These are phyloP conservation scores for Nerophis ophidion DNA, from an alignment of 2,113 vertebrate species.

Conservation along the genomic window DNA sequence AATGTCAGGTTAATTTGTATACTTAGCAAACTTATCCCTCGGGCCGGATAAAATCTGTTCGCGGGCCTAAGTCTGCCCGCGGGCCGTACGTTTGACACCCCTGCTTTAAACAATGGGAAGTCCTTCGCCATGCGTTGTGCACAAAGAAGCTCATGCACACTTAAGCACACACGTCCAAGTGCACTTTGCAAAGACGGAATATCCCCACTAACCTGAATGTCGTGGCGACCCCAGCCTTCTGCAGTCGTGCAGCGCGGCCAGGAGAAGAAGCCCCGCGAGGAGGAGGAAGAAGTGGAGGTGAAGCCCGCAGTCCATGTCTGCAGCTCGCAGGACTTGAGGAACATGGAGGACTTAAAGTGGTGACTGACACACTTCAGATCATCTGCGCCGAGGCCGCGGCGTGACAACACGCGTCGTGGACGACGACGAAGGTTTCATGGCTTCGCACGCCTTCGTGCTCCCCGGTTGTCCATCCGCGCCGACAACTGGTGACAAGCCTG, in stretches of 20 bases:
- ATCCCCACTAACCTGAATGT: constrained; percentile 56
- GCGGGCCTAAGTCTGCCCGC: too few relatives aligned
- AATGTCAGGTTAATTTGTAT: too few relatives aligned
- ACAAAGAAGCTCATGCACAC: constrained; percentile 1
- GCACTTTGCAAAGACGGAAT: too few relatives aligned
- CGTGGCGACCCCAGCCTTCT: constrained; percentile 30
- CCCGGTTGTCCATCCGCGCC: constrained; percentile 48
- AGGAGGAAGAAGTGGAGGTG: constrained; percentile 37
- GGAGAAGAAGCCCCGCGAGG: constrained; percentile 34
- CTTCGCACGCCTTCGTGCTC: background rate
- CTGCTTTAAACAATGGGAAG: background rate
- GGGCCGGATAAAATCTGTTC: too few relatives aligned
- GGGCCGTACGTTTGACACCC: too few relatives aligned
- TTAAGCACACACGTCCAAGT: background rate
- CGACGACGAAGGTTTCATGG: background rate
- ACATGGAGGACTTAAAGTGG: constrained; percentile 24
- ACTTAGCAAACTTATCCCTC: too few relatives aligned
- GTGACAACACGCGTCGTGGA: background rate
- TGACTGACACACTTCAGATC: constrained; percentile 25
- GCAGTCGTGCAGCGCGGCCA: constrained; percentile 45
- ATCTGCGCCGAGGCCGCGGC: constrained; percentile 13
- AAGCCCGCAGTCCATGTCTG: constrained; percentile 54
- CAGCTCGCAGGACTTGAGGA: constrained; percentile 27
- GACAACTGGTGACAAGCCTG: constrained; percentile 49
- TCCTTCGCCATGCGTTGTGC: background rate